A percentile compares a stretch with the other conserved stretches of the same genome.
phyloP scores from a whole-genome alignment of 2,797 vertebrate species.

The Microctenopoma lineatum region DNA sequence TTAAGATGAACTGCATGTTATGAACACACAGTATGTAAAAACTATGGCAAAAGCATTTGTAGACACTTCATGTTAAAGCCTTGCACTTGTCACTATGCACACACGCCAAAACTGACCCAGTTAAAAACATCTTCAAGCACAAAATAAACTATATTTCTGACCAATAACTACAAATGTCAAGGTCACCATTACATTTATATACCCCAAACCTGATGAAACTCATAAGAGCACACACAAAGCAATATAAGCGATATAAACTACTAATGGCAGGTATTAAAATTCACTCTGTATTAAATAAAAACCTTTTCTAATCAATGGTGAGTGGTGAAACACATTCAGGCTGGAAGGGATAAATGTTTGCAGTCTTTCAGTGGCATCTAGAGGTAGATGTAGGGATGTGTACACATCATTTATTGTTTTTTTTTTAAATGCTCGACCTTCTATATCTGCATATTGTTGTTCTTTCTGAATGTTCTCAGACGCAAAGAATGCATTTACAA shows the following conservation, averaged over 20 bases:
- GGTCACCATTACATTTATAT: neutral
- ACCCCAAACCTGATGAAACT: neutral
- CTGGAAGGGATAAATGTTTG: conserved; percentile 3
- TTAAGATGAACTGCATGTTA: too few relatives aligned
- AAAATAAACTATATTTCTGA: conserved; percentile 1
- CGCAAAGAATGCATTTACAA: neutral
- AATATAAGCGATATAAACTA: too few relatives aligned
- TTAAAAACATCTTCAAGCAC: neutral
- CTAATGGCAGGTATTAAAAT: conserved; percentile 17
- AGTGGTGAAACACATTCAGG: conserved; percentile 4
- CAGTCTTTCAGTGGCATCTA: conserved; percentile 72
- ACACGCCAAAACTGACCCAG: too few relatives aligned
- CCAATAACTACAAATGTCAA: neutral
- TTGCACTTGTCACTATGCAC: too few relatives aligned
- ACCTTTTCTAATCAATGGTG: neutral
- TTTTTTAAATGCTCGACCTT: neutral
- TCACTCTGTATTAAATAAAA: conserved; percentile 7
- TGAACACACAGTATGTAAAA: too few relatives aligned
- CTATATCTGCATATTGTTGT: neutral
- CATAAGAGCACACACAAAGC: neutral
- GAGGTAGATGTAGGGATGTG: conserved; percentile 50
- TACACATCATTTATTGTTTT: neutral
- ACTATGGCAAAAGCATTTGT: too few relatives aligned
- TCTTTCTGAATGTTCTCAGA: conserved; percentile 15
- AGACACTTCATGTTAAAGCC: neutral